Conservation (phyloP, 2,797 vertebrate species). For the Hemitrygon akajei region DNA sequence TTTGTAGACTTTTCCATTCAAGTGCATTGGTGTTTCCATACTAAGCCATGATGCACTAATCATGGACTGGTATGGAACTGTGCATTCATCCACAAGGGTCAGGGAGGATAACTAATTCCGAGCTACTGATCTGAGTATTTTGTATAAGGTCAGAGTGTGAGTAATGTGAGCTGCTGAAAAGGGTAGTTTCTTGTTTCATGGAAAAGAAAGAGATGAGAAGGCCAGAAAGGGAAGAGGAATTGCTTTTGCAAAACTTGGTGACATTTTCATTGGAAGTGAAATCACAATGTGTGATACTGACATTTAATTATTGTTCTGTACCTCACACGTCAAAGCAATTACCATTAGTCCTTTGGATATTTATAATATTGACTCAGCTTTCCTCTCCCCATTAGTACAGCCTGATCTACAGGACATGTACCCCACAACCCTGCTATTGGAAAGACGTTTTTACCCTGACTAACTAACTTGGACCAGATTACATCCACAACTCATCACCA, state of each 20-base stretch:
- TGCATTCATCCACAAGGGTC: neutral
- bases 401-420: too few relatives aligned
- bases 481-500: too few relatives aligned
- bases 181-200: neutral
- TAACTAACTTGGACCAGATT: too few relatives aligned
- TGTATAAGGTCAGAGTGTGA: neutral
- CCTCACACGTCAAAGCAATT: neutral
- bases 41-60: too few relatives aligned
- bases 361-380: too few relatives aligned
- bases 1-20: too few relatives aligned
- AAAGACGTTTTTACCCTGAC: too few relatives aligned
- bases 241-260: neutral
- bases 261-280: neutral
- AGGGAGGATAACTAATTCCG: neutral
- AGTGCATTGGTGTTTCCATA: too few relatives aligned
- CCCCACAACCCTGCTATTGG: too few relatives aligned
- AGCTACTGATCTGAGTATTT: neutral
- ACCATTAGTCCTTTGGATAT: too few relatives aligned
- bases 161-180: neutral
- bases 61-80: too few relatives aligned
- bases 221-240: neutral
- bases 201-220: neutral
- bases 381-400: too few relatives aligned
- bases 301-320: neutral
- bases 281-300: neutral